Conservation (phyloP, 1,140 invertebrate genomes). For the Microplitis mediator region DNA sequence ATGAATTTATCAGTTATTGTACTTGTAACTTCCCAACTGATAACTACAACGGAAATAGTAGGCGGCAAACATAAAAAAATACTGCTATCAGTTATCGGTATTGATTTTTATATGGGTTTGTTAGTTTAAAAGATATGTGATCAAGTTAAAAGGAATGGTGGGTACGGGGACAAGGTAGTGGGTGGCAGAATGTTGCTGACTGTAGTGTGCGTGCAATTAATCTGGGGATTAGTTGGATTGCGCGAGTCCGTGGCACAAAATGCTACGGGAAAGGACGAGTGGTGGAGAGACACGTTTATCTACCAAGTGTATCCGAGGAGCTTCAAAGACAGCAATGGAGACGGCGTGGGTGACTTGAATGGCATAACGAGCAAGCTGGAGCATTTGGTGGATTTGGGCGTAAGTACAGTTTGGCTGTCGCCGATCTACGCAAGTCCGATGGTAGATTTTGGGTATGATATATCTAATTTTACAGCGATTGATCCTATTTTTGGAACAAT, state of each 20-base stretch:
- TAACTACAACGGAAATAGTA: too few species aligned
- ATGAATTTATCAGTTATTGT: too few species aligned
- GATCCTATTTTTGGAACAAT: slow-evolving; percentile 61
- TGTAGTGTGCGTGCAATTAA: slow-evolving; percentile 3
- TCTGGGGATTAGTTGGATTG: too few species aligned
- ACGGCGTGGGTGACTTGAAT: slow-evolving; percentile 79
- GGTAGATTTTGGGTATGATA: slow-evolving; percentile 61
- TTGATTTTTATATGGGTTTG: too few species aligned
- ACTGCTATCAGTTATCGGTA: too few species aligned
- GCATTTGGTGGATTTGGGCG: slow-evolving; percentile 43
- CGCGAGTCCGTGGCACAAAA: neutral
- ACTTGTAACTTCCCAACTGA: too few species aligned
- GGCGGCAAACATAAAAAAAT: too few species aligned
- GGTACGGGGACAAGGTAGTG: too few species aligned
- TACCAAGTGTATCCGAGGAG: slow-evolving; percentile 84
- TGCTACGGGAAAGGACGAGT: slow-evolving; percentile 43
- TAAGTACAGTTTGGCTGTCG: slow-evolving; percentile 60
- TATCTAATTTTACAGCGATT: slow-evolving; percentile 57
- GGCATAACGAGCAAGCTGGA: slow-evolving; percentile 40
- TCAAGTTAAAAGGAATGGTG: too few species aligned
- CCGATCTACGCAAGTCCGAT: slow-evolving; percentile 62
- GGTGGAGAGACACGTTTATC: slow-evolving; percentile 75
- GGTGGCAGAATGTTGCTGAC: neutral
- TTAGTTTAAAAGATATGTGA: too few species aligned
- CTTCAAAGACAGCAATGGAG: slow-evolving; percentile 77